Base-by-base conservation (phyloP, 1,140 invertebrate genomes). In the Drepana arcuata region DNA sequence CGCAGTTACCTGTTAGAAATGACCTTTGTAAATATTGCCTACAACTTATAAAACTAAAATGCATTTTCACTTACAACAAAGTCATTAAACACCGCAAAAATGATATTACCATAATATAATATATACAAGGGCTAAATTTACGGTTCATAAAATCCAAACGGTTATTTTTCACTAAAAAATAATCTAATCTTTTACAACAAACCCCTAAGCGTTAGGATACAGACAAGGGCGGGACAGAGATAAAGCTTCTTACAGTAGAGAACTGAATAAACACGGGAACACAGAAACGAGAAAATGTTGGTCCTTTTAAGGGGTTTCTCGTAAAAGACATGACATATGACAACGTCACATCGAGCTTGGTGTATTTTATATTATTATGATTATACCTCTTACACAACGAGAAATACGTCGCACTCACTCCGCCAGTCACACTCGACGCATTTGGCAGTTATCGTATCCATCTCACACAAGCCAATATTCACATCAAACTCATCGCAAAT, bases 21-120 rank as follows among this genome's bases (percentile, higher is more conserved):
- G 65, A 79, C 66, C 54, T 43, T 67, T 72, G 69, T 72, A 74
- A 74, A 74, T 77, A 79, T 79, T 74, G 67, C 71, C 78, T 79
- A 82, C 62, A 79, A 82, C 74, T 75, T 82, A 79, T 65, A 77
- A 68, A 79, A 79, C 74, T 78, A 82, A 81, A 82, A 82, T 78
- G 78, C 74, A 72, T 79, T 77, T 81, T 46, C 71, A 69, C 73
- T 81, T 81, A 77, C 33, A 64, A 65, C 61, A 69, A 63, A 65
- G 53, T 74, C 65, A 66, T 61, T 65, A 65, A 71, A 79, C 65
- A 67, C 60, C 61, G 71, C 65, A 79, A 78, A 65, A 77, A 67
- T 69, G 53, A 69, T 73, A 71, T n/a, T n/a, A n/a, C n/a, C n/a
- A n/a, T n/a, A 50, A 44, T 68, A 63, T 67, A 32, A 44, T 77